A percentile compares a stretch with the other conserved stretches of the same genome.
Conservation (phyloP, 1,140 invertebrate species). For the Eueides isabella region DNA sequence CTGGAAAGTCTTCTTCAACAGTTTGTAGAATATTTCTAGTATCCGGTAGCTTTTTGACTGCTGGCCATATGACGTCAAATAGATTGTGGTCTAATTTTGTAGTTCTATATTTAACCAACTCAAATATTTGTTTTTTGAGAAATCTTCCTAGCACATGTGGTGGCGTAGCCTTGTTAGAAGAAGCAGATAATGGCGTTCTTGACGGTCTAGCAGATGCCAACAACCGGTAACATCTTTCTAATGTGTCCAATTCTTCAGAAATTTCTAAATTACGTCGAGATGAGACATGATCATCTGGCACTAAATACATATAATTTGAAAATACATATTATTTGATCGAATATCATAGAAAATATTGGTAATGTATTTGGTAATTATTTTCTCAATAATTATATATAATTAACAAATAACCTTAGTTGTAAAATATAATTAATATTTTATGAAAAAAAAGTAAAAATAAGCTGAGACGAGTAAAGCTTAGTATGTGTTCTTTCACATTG, state of each 20-base stretch:
- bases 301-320: slow-evolving; percentile 68
- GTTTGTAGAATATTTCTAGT: slow-evolving; percentile 82
- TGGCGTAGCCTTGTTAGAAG: slow-evolving; percentile 83
- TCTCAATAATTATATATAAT: not conserved
- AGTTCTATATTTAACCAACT: slow-evolving; percentile 86
- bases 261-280: slow-evolving; percentile 86
- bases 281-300: slow-evolving; percentile 87
- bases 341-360: not conserved
- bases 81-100: slow-evolving; percentile 90
- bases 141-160: slow-evolving; percentile 86
- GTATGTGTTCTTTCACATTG: too few relatives aligned
- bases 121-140: slow-evolving; percentile 86
- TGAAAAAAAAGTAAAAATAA: too few relatives aligned
- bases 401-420: too few relatives aligned
- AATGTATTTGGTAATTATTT: too few relatives aligned
- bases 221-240: slow-evolving; percentile 88
- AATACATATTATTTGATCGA: not conserved
- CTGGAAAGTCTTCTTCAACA: slow-evolving; percentile 86
- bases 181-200: slow-evolving; percentile 81
- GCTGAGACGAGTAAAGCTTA: too few relatives aligned
- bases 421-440: too few relatives aligned
- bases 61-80: slow-evolving; percentile 91
- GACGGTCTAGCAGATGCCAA: slow-evolving; percentile 83
- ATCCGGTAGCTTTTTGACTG: slow-evolving; percentile 87
- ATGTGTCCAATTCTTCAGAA: slow-evolving; percentile 85